Base-by-base conservation (phyloP, 30 jellyfish, hydroid and myxozoan species). In the Pelagia noctiluca region DNA sequence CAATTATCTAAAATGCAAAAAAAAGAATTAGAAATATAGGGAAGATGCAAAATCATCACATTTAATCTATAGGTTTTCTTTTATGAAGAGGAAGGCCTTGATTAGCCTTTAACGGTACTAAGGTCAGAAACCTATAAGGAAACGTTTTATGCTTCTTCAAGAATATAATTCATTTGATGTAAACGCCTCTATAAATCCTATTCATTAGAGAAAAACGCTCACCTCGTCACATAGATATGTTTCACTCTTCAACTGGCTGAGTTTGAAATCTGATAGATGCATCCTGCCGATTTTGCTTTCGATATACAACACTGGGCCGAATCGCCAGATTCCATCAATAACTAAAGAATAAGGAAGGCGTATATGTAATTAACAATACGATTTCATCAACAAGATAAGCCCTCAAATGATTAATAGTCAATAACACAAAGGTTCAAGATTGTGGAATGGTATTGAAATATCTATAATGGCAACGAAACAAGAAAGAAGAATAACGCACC, bases 161-260 rank as follows among this genome's bases (percentile, higher is more conserved):
- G 21, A 26, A n/a, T 68, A 19, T 30, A 2, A 31, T 1, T 26
- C 33, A 16, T 68, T 68, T 13, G 29, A 13, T n/a, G 18, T 31
- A 25, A 31, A 22, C 28, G 18, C 16, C 16, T 28, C 26, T 22
- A 1, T 19, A 31, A 31, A 19, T 63, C 48, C 37, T 19, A 0
- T 63, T 25, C 0, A 63, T 26, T 31, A 63, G 16, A 8, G 48
- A 63, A 22, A 19, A 19, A 34, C 32, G 32, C 76, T 26, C 3
- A 68, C 81, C 81, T 68, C 81, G 36, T 68, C 66, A 23, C 63
- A 31, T 16, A 68, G 61, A 34, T 68, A 35, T 68, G 81, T 16
- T 29, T 68, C 63, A 19, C 63, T 32, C 33, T 68, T 68, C 81
- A 68, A 34, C 63, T 68, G 63, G 24, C 32, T 61, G 0, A 68